Base-by-base conservation (phyloP, 2,797 vertebrate genomes). In the Falco biarmicus region DNA sequence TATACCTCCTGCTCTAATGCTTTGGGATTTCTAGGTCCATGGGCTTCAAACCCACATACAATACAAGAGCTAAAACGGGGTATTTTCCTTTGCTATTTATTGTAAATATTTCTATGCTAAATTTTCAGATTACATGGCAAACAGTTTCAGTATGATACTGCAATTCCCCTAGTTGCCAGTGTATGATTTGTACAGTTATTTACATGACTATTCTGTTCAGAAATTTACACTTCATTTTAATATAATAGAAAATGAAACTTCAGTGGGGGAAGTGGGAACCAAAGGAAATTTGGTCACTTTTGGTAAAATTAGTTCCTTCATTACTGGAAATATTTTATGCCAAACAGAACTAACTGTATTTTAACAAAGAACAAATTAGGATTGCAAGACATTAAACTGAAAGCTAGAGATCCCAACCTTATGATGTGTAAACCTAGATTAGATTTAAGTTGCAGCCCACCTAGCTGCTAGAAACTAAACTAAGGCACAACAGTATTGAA, bases 171-270 rank as follows among this genome's bases (percentile, higher is more conserved):
- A 20, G n/a, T 41, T 69, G 60, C 28, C 12, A n/a, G 7, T 56
- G 6, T 34, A n/a, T 28, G n/a, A 75, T 51, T 87, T 87, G 5
- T 41, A 25, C 7, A 70, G 47, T 76, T 85, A 80, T 16, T 80
- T 59, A 54, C 45, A 14, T 73, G 3, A 50, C 15, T 75, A 6
- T 34, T 77, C 37, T 29, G 10, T 54, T 80, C 32, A 74, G 41
- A 85, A 93, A 29, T n/a, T 31, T 29, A 60, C 11, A 34, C 85
- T 94, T 82, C 45, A 51, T 56, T 71, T 89, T 66, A 77, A 85
- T 22, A 9, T 11, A 78, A 41, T 2, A 77, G 29, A 91, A 94
- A 91, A 83, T 16, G 13, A 24, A 89, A 89, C 63, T 82, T 71
- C 32, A 57, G 8, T 6, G 9, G 20, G 7, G 18, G 6, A 79